Percentiles rank a stretch among this genome's conserved stretches.
Conservation (phyloP, 1,140 invertebrate genomes). For the Proctacanthus coquilletti region DNA sequence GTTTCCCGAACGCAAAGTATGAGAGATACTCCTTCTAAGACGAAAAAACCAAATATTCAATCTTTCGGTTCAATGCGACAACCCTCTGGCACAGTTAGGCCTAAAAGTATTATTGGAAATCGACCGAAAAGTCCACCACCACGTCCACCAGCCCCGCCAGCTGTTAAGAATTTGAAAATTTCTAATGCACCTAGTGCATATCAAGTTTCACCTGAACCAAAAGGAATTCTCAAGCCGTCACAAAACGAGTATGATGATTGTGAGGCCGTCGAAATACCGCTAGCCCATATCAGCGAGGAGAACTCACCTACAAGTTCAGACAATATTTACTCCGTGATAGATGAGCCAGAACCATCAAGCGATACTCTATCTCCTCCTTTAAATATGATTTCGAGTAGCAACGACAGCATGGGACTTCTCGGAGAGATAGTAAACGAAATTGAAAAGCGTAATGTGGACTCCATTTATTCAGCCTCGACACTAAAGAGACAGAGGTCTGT, state of each 20-base stretch:
- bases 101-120: slow-evolving; percentile 44
- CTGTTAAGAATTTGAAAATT: slow-evolving; percentile 27
- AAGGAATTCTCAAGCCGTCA: slow-evolving; percentile 20
- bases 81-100: slow-evolving; percentile 40
- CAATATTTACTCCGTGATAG: slow-evolving; percentile 76
- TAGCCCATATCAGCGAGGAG: slow-evolving; percentile 47
- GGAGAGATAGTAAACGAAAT: slow-evolving; percentile 78
- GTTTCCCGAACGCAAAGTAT: slow-evolving; percentile 62
- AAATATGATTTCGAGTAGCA: slow-evolving; percentile 32
- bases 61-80: slow-evolving; percentile 67
- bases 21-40: slow-evolving; percentile 40
- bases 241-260: slow-evolving; percentile 57
- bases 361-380: slow-evolving; percentile 9
- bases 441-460: slow-evolving; percentile 66
- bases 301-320: slow-evolving; percentile 39
- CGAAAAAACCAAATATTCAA: slow-evolving; percentile 38
- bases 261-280: slow-evolving; percentile 43
- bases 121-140: slow-evolving; percentile 49
- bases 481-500: slow-evolving; percentile 43
- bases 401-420: slow-evolving; percentile 50
- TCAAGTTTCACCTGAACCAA: slow-evolving; percentile 30
- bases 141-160: slow-evolving; percentile 33
- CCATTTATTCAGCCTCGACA: slow-evolving; percentile 65
- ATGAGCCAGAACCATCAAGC: slow-evolving; percentile 38
- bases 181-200: slow-evolving; percentile 23